Percentiles rank a stretch among this genome's conserved stretches.
Conservation (phyloP, 1,140 invertebrate genomes). For the Cardiocondyla obscurior region DNA sequence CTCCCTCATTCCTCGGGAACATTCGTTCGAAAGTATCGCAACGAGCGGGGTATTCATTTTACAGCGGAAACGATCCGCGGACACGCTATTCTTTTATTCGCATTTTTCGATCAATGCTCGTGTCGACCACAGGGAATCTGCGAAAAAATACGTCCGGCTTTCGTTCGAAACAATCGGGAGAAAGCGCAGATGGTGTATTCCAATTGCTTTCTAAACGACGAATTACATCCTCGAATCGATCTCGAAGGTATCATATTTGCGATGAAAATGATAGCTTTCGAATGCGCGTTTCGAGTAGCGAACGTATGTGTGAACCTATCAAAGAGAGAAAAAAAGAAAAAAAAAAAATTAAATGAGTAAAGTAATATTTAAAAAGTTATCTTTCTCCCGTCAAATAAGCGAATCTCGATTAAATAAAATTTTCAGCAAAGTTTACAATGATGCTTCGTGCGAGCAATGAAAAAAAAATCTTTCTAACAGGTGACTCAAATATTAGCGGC, state of each 20-base stretch:
- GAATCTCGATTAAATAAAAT: neutral
- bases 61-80: neutral
- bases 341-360: neutral
- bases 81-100: constrained; percentile 23
- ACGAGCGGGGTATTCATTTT: constrained; percentile 11
- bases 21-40: neutral
- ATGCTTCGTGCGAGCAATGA: neutral
- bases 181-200: constrained; percentile 30
- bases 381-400: neutral
- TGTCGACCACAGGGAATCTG: constrained; percentile 12
- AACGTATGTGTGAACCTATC: neutral
- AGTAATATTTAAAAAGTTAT: constrained; percentile 2
- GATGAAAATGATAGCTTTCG: neutral
- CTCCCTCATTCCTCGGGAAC: neutral
- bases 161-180: constrained; percentile 24
- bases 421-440: neutral
- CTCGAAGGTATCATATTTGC: neutral
- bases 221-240: constrained; percentile 14
- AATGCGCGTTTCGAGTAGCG: neutral
- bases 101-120: constrained; percentile 18
- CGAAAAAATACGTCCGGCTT: constrained; percentile 20
- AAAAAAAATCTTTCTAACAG: constrained; percentile 20
- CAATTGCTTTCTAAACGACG: constrained; percentile 24
- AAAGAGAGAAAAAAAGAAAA: no score
- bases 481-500: neutral